Conservation (phyloP, 1,140 invertebrate genomes). For the Aphelinus atriplicis region DNA sequence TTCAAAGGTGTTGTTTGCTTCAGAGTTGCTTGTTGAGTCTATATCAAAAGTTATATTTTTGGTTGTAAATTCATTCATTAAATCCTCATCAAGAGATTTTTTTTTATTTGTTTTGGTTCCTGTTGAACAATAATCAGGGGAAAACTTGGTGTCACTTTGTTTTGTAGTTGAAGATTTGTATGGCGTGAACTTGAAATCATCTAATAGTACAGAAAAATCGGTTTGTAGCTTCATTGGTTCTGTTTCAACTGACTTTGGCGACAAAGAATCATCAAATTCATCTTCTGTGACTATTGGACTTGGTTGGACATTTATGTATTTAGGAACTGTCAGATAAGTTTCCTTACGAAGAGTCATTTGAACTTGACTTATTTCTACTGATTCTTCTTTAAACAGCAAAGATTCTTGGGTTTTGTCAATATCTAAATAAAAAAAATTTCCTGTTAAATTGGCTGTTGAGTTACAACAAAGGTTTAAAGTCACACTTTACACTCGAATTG, state of each 20-base stretch:
- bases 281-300: slow-evolving; percentile 26
- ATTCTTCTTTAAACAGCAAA: background rate
- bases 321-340: slow-evolving; percentile 48
- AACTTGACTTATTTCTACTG: slow-evolving; percentile 30
- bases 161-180: slow-evolving; percentile 23
- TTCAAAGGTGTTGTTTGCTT: slow-evolving; percentile 48
- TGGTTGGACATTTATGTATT: slow-evolving; percentile 38
- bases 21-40: background rate
- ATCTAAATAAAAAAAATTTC: background rate
- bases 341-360: slow-evolving; percentile 46
- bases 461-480: too few species aligned
- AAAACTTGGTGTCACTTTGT: slow-evolving; percentile 37
- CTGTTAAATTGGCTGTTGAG: too few species aligned
- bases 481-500: too few species aligned
- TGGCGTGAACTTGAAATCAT: slow-evolving; percentile 52
- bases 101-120: slow-evolving; percentile 17
- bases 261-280: slow-evolving; percentile 47
- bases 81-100: slow-evolving; percentile 18
- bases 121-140: slow-evolving; percentile 47
- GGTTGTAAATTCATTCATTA: background rate
- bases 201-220: slow-evolving; percentile 54
- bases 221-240: slow-evolving; percentile 21
- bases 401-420: slow-evolving; percentile 12
- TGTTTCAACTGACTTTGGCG: slow-evolving; percentile 24
- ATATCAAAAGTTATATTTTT: slow-evolving; percentile 35